Conservation (phyloP, 2,888 invertebrate species). For the Ormia ochracea region DNA sequence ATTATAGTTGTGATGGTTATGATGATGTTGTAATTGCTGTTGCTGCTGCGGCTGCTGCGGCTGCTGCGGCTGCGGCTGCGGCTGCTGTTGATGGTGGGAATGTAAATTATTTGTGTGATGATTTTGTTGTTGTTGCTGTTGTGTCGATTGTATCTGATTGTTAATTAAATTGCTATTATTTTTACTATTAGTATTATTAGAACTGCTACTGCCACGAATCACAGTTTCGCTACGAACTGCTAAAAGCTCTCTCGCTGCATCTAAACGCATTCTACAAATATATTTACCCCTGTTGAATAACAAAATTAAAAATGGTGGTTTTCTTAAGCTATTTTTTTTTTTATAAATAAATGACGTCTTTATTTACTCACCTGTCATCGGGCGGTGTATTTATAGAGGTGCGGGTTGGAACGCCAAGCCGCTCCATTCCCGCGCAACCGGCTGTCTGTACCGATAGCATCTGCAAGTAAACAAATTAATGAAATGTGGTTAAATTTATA, state of each 20-base stretch:
- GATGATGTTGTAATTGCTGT: conserved; percentile 15
- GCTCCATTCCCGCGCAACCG: conserved; percentile 85
- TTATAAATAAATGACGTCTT: no score
- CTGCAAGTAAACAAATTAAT: conserved; percentile 76
- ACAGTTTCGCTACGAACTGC: conserved; percentile 72
- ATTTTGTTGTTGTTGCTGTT: conserved; percentile 57
- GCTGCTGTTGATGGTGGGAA: conserved; percentile 66
- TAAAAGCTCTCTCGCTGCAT: conserved; percentile 76
- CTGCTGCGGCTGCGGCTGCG: conserved; percentile 59
- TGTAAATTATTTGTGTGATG: conserved; percentile 62
- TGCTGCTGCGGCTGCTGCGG: conserved; percentile 27
- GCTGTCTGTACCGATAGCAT: conserved; percentile 85
- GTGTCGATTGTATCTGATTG: conserved; percentile 59
- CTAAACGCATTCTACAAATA: conserved; percentile 77
- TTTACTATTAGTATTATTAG: conserved; percentile 49
- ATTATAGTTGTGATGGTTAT: conserved; percentile 46
- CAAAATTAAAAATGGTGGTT: not conserved
- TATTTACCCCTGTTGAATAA: conserved; percentile 72
- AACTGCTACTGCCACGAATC: conserved; percentile 66
- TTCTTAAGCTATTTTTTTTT: no score
- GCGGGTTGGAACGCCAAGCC: conserved; percentile 80
- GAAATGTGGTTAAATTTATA: no score
- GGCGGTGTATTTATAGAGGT: conserved; percentile 77
- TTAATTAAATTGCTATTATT: conserved; percentile 58
- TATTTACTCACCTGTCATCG: conserved; percentile 77